Conservation (phyloP, 2,797 vertebrate genomes). For the Myioborus miniatus region DNA sequence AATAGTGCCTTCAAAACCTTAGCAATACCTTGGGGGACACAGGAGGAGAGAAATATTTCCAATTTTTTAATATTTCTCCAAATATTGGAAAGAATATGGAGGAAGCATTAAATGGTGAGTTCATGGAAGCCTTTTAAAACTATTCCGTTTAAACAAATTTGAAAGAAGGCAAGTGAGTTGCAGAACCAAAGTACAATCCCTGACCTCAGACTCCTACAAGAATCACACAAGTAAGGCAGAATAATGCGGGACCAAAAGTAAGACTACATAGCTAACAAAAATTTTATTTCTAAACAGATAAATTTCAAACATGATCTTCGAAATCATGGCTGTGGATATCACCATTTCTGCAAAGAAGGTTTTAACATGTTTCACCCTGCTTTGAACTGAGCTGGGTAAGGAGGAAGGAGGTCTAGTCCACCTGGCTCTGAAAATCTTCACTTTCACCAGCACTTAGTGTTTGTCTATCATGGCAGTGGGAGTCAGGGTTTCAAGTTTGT, state of each 20-base stretch:
- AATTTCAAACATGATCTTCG: not conserved
- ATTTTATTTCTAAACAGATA: not conserved
- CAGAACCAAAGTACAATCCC: not conserved
- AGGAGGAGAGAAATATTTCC: not conserved
- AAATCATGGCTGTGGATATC: not conserved
- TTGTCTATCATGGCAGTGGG: not conserved
- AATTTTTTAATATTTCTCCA: not conserved
- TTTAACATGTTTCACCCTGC: not conserved
- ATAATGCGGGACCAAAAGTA: not conserved
- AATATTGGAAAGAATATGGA: not conserved
- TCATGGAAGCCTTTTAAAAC: not conserved
- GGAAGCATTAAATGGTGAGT: not conserved
- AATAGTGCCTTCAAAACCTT: not conserved
- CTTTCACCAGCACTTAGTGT: not conserved
- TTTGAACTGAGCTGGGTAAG: not conserved
- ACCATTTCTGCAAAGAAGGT: not conserved
- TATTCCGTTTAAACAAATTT: not conserved
- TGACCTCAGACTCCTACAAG: not conserved
- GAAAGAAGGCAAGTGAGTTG: not conserved
- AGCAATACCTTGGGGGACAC: accelerated
- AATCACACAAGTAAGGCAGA: not conserved
- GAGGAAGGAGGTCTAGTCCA: not conserved
- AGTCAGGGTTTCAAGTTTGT: not conserved
- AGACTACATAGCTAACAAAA: not conserved
- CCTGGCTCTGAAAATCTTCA: not conserved